Percentiles rank a stretch among this genome's conserved stretches.
These are phyloP conservation scores for Cephus pulcher DNA, from an alignment of 2,888 invertebrate species.

Conservation along the genomic window DNA sequence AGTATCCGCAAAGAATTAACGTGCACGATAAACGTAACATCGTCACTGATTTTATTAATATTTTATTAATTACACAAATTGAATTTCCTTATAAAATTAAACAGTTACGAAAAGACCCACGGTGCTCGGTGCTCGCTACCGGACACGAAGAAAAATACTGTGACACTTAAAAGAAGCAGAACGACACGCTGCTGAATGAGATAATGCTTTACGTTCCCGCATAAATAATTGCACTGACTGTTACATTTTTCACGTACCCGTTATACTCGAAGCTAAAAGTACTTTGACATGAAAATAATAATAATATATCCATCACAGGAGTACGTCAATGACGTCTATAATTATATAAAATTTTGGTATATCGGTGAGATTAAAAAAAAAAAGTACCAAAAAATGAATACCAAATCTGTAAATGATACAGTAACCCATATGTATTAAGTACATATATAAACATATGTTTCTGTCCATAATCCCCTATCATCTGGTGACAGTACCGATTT, in stretches of 20 bases:
- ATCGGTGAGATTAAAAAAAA: background rate
- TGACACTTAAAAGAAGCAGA: background rate
- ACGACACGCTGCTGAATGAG: slow-evolving; percentile 36
- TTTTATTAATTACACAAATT: background rate
- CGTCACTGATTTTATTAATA: background rate
- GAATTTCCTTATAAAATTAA: background rate
- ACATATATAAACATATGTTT: background rate
- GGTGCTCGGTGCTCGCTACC: no score
- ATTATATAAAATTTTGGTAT: background rate
- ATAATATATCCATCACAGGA: background rate
- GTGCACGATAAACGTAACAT: background rate
- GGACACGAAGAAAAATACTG: background rate
- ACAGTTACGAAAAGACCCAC: background rate
- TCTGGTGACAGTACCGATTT: slow-evolving; percentile 45
- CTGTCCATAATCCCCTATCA: slow-evolving; percentile 28
- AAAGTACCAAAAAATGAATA: background rate
- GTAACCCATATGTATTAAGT: background rate
- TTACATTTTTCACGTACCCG: slow-evolving; percentile 22
- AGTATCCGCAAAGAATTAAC: background rate
- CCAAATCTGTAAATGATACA: background rate
- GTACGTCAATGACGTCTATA: background rate
- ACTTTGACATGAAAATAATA: background rate
- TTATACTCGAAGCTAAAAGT: background rate
- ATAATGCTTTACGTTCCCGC: slow-evolving; percentile 38
- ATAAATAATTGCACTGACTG: slow-evolving; percentile 56